Base-by-base conservation (phyloP, 2,797 vertebrate species). In the Notolepis coatsorum region DNA sequence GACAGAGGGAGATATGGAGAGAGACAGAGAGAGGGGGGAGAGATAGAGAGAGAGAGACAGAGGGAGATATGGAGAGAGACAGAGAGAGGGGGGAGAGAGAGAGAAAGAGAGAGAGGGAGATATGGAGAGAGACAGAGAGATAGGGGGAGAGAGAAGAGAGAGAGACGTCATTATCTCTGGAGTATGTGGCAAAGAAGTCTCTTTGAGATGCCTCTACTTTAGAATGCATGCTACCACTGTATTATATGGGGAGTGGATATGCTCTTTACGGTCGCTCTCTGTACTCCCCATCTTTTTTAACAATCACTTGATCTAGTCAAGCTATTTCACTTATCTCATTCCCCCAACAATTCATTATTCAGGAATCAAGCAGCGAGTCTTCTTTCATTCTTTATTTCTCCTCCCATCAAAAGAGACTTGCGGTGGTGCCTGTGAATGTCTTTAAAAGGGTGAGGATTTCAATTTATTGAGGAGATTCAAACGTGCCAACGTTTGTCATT, bases 101-200 rank as follows among this genome's bases (percentile, higher is more conserved):
- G n/a, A n/a, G n/a, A n/a, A n/a, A n/a, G n/a, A n/a, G n/a, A n/a
- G n/a, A n/a, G n/a, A n/a, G n/a, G n/a, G n/a, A n/a, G n/a, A n/a
- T n/a, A n/a, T n/a, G n/a, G n/a, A n/a, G n/a, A n/a, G n/a, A n/a
- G n/a, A n/a, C n/a, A n/a, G n/a, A n/a, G n/a, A n/a, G n/a, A n/a
- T n/a, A n/a, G n/a, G n/a, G n/a, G n/a, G n/a, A n/a, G n/a, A n/a
- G n/a, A n/a, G n/a, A n/a, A n/a, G 38, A 20, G 18, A 50, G 20
- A 28, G 8, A 61, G 23, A 61, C 4, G 23, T 49, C 46, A 53
- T 61, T 54, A 62, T 48, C 7, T 48, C 12, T 47, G 41, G 42
- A n/a, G 24, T 61, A 39, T 38, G 27, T 5, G 5, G 4, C 15
- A 21, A 33, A 51, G 28, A 17, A 5, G 7, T 2, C 28, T 33